Evolutionary conservation across 1,140 invertebrate species (phyloP).

Genomic region (Apis dorsata): DNA sequence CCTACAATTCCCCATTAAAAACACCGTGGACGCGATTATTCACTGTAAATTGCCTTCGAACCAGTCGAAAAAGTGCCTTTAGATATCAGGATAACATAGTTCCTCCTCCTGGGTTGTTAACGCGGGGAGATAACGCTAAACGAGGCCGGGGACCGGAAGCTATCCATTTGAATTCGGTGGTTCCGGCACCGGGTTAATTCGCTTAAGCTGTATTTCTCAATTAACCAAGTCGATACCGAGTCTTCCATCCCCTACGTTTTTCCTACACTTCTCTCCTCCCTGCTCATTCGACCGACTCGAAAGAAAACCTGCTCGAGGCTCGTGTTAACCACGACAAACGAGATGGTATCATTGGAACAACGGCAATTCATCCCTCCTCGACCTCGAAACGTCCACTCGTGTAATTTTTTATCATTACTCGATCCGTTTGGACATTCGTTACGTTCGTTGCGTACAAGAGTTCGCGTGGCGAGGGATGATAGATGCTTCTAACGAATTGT

Average conservation of each 20-base stretch:
- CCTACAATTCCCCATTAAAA: background rate
- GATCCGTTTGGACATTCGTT: background rate
- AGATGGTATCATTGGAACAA: conserved; percentile 20
- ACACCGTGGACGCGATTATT: background rate
- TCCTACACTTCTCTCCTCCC: background rate
- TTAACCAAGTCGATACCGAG: conserved; percentile 39
- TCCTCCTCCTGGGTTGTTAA: conserved; percentile 54
- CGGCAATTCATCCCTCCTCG: background rate
- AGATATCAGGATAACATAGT: conserved; percentile 57
- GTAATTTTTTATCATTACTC: background rate
- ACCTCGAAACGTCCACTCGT: background rate
- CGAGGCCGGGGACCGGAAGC: conserved; percentile 58
- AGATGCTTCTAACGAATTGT: background rate
- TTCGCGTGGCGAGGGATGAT: background rate
- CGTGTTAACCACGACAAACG: conserved; percentile 8
- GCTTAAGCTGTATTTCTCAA: conserved; percentile 60
- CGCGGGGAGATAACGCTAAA: conserved; percentile 59
- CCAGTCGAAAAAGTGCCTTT: conserved; percentile 23
- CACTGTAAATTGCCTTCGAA: conserved; percentile 3
- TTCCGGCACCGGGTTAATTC: conserved; percentile 55
- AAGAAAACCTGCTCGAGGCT: background rate
- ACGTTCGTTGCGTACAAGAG: background rate
- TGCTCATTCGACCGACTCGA: conserved; percentile 24
- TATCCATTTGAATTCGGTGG: conserved; percentile 65
- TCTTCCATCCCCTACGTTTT: background rate